Evolutionary conservation across 1,140 invertebrate species (phyloP), one percentile per base, ranked within the genome.

Genomic region (Piezodorus guildinii): DNA sequence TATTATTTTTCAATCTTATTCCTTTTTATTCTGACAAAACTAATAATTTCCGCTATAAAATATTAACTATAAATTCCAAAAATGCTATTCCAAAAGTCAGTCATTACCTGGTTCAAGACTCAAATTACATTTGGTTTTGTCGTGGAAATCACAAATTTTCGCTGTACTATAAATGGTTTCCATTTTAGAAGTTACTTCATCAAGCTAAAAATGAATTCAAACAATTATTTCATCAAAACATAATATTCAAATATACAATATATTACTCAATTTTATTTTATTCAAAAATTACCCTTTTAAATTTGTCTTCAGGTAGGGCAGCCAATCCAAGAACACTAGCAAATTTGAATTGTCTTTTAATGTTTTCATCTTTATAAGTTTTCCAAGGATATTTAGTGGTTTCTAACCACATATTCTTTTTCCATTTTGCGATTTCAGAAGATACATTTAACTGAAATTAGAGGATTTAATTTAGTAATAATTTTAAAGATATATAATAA

Each of bases 151-250:
- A 70, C 88, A 91, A 21, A 93, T 83, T 75, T 88, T 91, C 0
- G 89, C 83, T 16, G 82, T 90, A 4, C 86, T 84, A 69, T 88
- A 93, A 63, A 87, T 85, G 0, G 80, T 80, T 70, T 89, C 80
- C 89, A 93, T 92, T 19, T 64, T 34, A 19, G 30, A 23, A 17
- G 46, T 46, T 25, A 62, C 30, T n/a, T 64, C 49, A 17, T 63
- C 62, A 6, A 67, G 39, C 66, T 67, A 45, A 49, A n/a, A 65
- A 64, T 15, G 51, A 59, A 56, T 23, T 10, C 1, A 43, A 27
- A 19, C 5, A 5, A 56, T 27, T 34, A 21, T 15, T 52, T 39
- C 3, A n/a, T 5, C 34, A 62, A 21, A 16, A 45, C n/a, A 27
- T 46, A 51, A n/a, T 17, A 39, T 60, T n/a, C 5, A 60, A 60